A percentile compares a stretch with the other conserved stretches of the same genome.
Conservation (phyloP, 2,888 invertebrate species). For the Morpho achilles region DNA sequence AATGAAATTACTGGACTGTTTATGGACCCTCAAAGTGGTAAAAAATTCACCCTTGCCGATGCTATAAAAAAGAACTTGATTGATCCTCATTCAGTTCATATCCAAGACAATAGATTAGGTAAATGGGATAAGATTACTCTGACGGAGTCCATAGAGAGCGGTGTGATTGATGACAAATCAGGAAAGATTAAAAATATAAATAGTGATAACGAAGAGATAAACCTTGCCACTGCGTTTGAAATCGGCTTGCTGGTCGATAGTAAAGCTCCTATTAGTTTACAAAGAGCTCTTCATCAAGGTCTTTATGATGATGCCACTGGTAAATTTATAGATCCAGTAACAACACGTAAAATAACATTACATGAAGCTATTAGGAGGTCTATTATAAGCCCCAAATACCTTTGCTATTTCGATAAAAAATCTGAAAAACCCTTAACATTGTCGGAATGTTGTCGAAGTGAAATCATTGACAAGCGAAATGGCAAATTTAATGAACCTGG, state of each 20-base stretch:
- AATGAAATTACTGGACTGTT: conserved; percentile 89
- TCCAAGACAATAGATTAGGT: conserved; percentile 87
- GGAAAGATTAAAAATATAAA: conserved; percentile 85
- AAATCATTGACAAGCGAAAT: conserved; percentile 88
- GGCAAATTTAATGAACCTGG: conserved; percentile 88
- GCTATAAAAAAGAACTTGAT: conserved; percentile 90
- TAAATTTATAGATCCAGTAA: conserved; percentile 89
- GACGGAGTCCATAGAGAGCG: conserved; percentile 87
- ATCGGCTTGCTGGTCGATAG: conserved; percentile 89
- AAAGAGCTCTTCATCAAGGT: conserved; percentile 91
- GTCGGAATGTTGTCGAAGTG: conserved; percentile 88
- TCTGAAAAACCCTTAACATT: conserved; percentile 85
- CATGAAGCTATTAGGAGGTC: conserved; percentile 91
- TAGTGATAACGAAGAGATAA: conserved; percentile 82
- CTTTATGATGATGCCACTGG: conserved; percentile 89
- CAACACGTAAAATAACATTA: conserved; percentile 87
- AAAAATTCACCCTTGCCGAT: conserved; percentile 88
- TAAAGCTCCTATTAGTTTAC: conserved; percentile 89
- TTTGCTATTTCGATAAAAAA: conserved; percentile 89
- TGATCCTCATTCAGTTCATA: conserved; percentile 90
- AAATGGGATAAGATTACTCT: conserved; percentile 88
- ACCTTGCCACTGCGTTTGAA: conserved; percentile 87
- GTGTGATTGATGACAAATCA: conserved; percentile 85
- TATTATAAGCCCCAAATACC: conserved; percentile 87
- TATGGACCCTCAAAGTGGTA: conserved; percentile 88